A percentile compares a stretch with the other conserved stretches of the same genome.
Evolutionary conservation across 2,797 vertebrate species (phyloP).

Genomic region (Pagetopsis macropterus): DNA sequence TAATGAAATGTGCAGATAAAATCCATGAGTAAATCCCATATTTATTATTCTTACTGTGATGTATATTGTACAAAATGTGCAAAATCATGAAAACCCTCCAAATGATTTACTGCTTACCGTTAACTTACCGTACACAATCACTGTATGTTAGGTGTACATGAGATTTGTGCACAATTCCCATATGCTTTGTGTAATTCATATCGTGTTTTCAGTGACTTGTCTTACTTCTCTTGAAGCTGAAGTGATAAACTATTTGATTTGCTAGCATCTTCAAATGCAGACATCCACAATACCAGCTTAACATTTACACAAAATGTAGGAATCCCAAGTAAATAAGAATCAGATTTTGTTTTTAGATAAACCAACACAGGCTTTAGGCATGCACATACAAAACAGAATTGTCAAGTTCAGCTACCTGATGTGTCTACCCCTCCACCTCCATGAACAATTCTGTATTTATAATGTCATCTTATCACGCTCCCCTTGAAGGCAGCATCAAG

Average conservation of each 20-base stretch:
- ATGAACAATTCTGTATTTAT: conserved; percentile 89
- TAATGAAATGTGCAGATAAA: conserved; percentile 9
- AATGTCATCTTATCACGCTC: conserved; percentile 95
- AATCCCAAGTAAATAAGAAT: conserved; percentile 35
- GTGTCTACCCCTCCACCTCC: conserved; percentile 84
- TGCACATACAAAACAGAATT: conserved; percentile 69
- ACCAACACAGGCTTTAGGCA: conserved; percentile 45
- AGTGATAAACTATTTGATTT: conserved; percentile 22
- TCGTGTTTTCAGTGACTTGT: background rate
- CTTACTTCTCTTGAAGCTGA: conserved; percentile 4
- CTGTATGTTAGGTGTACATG: background rate
- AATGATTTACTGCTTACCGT: background rate
- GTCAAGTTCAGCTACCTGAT: conserved; percentile 85
- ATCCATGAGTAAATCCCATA: background rate
- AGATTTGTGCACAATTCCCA: conserved; percentile 15
- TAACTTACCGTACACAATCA: background rate
- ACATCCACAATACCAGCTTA: conserved; percentile 33
- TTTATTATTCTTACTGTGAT: conserved; percentile 1
- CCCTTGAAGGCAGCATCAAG: conserved; percentile 91
- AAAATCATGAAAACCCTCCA: background rate
- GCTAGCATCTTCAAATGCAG: conserved; percentile 14
- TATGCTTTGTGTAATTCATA: background rate
- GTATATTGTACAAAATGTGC: conserved; percentile 16
- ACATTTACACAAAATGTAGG: conserved; percentile 16
- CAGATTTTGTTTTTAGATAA: conserved; percentile 63